These are phyloP conservation scores for Drosophila nr. perissopoda DNA, from an alignment of 2,888 invertebrate genomes.

Conservation along the genomic window DNA sequence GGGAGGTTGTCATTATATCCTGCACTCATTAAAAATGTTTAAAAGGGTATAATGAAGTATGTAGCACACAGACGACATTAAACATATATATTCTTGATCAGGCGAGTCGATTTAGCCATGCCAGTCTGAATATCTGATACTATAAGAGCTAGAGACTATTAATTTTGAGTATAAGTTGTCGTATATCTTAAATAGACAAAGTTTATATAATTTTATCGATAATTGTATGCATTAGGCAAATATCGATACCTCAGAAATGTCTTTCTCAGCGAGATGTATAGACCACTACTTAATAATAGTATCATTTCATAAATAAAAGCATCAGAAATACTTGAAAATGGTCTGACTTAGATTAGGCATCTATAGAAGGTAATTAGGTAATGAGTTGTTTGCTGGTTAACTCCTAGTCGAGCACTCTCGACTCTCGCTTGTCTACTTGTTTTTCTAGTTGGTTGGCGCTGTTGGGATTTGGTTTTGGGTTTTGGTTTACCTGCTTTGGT, in stretches of 20 bases:
- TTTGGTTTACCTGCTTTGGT: conserved; percentile 61
- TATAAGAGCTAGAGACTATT: too few relatives aligned
- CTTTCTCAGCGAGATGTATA: neutral
- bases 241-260: neutral
- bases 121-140: neutral
- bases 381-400: neutral
- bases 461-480: conserved; percentile 30
- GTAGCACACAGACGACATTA: neutral
- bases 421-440: neutral
- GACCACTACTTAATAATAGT: neutral
- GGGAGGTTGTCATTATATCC: neutral
- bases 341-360: neutral
- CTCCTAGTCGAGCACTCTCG: neutral
- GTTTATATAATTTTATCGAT: neutral
- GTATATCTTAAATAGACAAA: neutral
- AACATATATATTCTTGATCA: neutral
- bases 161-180: neutral
- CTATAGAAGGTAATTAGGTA: neutral
- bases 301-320: neutral
- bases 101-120: neutral
- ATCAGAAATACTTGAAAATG: too few relatives aligned
- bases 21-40: neutral
- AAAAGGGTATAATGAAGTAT: neutral
- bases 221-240: neutral
- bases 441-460: conserved; percentile 33